Base-by-base conservation (phyloP, 1,140 invertebrate genomes). In the Cecropterus lyciades region DNA sequence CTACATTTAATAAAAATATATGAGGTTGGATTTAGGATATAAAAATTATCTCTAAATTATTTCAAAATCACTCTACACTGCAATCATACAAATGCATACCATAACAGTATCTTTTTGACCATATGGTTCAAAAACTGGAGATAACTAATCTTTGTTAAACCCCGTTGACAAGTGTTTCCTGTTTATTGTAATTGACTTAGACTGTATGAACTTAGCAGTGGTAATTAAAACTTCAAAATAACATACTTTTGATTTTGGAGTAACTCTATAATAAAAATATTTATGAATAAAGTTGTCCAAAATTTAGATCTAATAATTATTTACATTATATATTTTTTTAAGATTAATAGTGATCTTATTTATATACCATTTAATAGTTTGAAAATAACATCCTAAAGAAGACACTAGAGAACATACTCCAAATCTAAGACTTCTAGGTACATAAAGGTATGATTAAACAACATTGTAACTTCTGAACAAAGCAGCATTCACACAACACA, bases 401-500 rank as follows among this genome's bases (percentile, higher is more conserved):
- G n/a, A n/a, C 52, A 53, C 60, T 64, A 64, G 60, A 40, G 48
- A 45, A 52, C 48, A 52, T 53, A 57, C 59, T 64, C 60, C 60
- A 52, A 64, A 43, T 53, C 60, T 64, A 64, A 64, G 49, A 49
- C 60, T 52, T 40, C 60, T 64, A 64, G 24, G 37, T 52, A 52
- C n/a, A n/a, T 51, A 63, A 48, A 40, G 37, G 43, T 43, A 11
- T 15, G 30, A 52, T 43, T 37, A 42, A 64, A 37, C 20, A 49
- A 40, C 33, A 57, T 67, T 14, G 70, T 57, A 74, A 84, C 81
- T 84, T 85, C 83, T 80, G 79, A 84, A 83, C 77, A 70, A 74
- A 76, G 73, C 70, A 76, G 78, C 82, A 80, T 83, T 72, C 84
- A 86, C 76, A 84, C 80, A 81, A 79, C 82, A 85, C 57, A 80